Conservation (phyloP, 2,113 vertebrate genomes). For the Lepisosteus oculatus region DNA sequence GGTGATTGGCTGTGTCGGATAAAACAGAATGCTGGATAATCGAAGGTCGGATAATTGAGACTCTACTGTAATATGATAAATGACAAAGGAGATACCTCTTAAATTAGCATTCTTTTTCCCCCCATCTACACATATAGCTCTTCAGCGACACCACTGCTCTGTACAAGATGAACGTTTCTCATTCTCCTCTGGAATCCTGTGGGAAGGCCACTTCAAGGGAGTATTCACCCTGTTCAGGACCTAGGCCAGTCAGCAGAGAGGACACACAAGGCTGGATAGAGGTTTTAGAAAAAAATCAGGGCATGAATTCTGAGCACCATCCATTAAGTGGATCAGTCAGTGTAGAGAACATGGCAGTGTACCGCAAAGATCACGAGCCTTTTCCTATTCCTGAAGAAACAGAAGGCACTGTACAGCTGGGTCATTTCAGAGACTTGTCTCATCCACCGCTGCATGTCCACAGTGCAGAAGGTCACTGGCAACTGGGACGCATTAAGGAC, state of each 20-base stretch:
- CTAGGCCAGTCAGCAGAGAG: constrained; percentile 9
- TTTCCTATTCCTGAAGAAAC: background rate
- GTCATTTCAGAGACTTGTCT: background rate
- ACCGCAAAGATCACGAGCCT: background rate
- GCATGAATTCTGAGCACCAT: background rate
- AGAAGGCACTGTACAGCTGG: background rate
- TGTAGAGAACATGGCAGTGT: no score
- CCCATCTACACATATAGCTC: constrained; percentile 58
- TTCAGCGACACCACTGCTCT: constrained; percentile 78
- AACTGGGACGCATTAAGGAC: no score
- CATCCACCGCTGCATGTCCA: no score
- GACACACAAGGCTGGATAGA: background rate
- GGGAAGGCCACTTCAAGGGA: constrained; percentile 26
- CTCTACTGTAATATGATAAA: no score
- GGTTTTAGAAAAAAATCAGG: background rate
- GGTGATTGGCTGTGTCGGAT: no score
- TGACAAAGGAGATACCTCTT: background rate
- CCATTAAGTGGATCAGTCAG: background rate
- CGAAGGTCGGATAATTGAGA: no score
- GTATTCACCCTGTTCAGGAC: constrained; percentile 3
- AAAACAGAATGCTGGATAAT: no score
- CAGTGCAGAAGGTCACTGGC: no score
- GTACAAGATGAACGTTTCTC: constrained; percentile 46
- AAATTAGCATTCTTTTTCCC: background rate
- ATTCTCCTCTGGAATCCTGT: constrained; percentile 31